A percentile compares a stretch with the other conserved stretches of the same genome.
Conservation (phyloP, 2,888 invertebrate species). For the Chymomyza fuscimana region DNA sequence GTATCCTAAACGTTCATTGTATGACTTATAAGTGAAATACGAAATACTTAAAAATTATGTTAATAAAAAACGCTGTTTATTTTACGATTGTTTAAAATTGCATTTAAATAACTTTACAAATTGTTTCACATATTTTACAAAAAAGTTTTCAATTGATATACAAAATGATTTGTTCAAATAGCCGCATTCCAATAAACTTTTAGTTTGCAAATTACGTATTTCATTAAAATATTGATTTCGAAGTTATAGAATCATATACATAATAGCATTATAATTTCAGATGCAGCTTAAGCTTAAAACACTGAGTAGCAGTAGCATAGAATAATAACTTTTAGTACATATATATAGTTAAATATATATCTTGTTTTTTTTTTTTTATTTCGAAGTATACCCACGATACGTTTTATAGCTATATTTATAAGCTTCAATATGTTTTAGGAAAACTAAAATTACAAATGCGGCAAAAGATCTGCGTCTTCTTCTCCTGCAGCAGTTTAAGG, state of each 20-base stretch:
- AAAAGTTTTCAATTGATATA: constrained; percentile 16
- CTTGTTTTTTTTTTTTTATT: not conserved
- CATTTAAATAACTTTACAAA: constrained; percentile 10
- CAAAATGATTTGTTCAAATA: constrained; percentile 18
- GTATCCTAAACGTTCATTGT: constrained; percentile 22
- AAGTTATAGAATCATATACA: not conserved
- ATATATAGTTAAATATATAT: not conserved
- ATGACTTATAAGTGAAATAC: not conserved
- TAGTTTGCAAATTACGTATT: not conserved
- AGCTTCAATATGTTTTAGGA: not conserved
- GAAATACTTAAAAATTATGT: not conserved
- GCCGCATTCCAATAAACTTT: not conserved
- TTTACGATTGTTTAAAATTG: constrained; percentile 35
- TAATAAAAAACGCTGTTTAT: constrained; percentile 28
- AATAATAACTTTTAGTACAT: constrained; percentile 3
- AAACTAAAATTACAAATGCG: not conserved
- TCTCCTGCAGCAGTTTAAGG: not conserved
- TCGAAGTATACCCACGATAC: not conserved
- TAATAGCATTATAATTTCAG: not conserved
- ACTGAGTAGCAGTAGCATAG: constrained; percentile 5
- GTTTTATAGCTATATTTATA: not conserved
- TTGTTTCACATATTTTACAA: constrained; percentile 4
- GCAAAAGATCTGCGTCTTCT: not conserved
- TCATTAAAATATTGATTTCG: not conserved
- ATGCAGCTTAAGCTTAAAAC: not conserved